Conservation (phyloP, 2,113 vertebrate species). For the Tonatia bakeri region DNA sequence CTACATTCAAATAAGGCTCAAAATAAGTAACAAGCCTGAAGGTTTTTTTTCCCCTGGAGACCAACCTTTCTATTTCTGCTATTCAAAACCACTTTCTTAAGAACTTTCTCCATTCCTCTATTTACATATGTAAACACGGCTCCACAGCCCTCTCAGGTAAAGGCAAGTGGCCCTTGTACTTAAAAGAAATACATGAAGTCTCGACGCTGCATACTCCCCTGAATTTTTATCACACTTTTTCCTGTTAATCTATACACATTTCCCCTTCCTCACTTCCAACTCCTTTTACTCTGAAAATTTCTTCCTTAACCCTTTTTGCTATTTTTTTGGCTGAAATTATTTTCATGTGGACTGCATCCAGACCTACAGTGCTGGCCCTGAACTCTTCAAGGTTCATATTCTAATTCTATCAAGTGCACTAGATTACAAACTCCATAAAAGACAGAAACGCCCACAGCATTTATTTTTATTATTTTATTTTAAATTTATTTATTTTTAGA, state of each 20-base stretch:
- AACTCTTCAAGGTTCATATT: background rate
- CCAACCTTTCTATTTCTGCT: background rate
- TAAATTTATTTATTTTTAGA: too few relatives aligned
- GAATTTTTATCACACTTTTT: background rate
- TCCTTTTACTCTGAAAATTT: background rate
- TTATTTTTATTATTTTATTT: background rate
- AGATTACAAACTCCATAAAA: background rate
- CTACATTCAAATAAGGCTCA: conserved; percentile 8
- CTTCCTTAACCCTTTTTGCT: background rate
- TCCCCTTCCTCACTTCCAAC: background rate
- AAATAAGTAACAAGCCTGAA: background rate
- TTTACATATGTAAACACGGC: background rate
- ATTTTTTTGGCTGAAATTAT: background rate
- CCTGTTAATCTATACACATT: background rate
- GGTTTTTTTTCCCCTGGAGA: background rate
- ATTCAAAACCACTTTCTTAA: background rate
- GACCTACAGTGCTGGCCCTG: background rate
- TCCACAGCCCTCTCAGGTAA: background rate
- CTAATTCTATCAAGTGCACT: background rate
- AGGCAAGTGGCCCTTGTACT: background rate
- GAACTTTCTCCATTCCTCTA: background rate
- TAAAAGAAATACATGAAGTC: background rate
- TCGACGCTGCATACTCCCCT: background rate
- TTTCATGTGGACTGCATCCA: background rate
- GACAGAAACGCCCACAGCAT: background rate